phyloP scores from a whole-genome alignment of 2,888 invertebrate species.

The Petrolisthes manimaculis region DNA sequence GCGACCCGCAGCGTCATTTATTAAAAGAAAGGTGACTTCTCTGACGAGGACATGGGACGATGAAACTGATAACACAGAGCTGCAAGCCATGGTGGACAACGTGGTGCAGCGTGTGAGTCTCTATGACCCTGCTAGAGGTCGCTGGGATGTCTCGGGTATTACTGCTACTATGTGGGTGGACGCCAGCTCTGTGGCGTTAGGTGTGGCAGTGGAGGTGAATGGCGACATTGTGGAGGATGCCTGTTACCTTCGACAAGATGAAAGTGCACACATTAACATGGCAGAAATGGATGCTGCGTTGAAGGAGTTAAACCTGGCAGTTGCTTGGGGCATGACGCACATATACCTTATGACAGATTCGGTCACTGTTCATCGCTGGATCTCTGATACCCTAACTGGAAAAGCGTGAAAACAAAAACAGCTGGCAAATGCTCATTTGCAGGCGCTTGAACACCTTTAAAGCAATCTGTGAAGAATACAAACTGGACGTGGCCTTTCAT shows the following conservation, averaged over 20 bases:
- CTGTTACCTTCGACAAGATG: conserved; percentile 19
- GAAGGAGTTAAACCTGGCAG: conserved; percentile 24
- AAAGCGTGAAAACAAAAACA: conserved; percentile 23
- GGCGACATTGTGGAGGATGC: conserved; percentile 21
- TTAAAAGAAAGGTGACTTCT: conserved; percentile 12
- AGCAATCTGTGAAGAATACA: not conserved
- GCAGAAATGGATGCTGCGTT: conserved; percentile 39
- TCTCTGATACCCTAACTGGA: conserved; percentile 21
- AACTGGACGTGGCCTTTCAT: not conserved
- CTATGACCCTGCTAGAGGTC: conserved; percentile 13
- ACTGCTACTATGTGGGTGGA: conserved; percentile 28
- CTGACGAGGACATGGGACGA: conserved; percentile 16
- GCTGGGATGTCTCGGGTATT: not conserved
- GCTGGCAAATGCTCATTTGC: conserved; percentile 35
- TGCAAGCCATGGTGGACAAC: not conserved
- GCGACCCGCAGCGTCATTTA: too few relatives aligned
- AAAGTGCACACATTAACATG: conserved; percentile 38
- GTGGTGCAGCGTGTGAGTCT: not conserved
- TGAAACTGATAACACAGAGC: not conserved
- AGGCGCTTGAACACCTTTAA: conserved; percentile 13
- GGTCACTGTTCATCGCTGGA: conserved; percentile 28
- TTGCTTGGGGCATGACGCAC: conserved; percentile 20
- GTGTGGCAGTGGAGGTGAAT: conserved; percentile 3
- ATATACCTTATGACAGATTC: conserved; percentile 29
- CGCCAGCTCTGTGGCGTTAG: conserved; percentile 34